These are phyloP conservation scores for Saccostrea echinata DNA, from an alignment of 1,140 invertebrate genomes.

Conservation along the genomic window DNA sequence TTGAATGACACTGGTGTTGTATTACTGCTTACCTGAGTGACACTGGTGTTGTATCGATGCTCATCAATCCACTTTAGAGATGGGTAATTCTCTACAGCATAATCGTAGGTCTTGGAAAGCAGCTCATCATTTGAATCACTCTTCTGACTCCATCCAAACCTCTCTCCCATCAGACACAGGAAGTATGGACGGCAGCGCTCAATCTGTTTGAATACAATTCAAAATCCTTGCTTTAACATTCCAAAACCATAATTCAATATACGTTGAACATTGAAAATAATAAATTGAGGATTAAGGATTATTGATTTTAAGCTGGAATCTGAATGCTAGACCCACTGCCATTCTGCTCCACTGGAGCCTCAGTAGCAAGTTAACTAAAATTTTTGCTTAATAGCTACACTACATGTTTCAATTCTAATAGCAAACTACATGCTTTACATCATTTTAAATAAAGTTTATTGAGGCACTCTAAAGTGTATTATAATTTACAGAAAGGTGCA, in stretches of 20 bases:
- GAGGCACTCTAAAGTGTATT: background rate
- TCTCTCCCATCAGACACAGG: constrained; percentile 68
- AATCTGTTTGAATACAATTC: constrained; percentile 59
- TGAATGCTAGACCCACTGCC: too few relatives aligned
- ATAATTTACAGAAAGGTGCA: background rate
- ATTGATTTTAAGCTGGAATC: too few relatives aligned
- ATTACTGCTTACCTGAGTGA: constrained; percentile 63
- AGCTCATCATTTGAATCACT: constrained; percentile 59
- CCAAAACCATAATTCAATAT: too few relatives aligned
- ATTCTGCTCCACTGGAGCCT: too few relatives aligned
- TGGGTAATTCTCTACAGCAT: constrained; percentile 64
- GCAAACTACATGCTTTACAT: too few relatives aligned
- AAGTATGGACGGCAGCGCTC: constrained; percentile 71
- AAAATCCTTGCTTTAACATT: background rate
- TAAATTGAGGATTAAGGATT: too few relatives aligned
- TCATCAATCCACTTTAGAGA: constrained; percentile 66
- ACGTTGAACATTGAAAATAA: too few relatives aligned
- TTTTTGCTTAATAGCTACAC: too few relatives aligned
- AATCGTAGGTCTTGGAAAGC: constrained; percentile 63
- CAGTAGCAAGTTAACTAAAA: too few relatives aligned
- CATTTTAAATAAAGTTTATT: too few relatives aligned
- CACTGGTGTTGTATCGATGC: constrained; percentile 64
- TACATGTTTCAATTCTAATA: too few relatives aligned
- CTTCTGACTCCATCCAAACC: constrained; percentile 70
- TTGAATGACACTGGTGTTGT: background rate